Conservation (phyloP, 2,888 invertebrate species). For the Euproctis similis region DNA sequence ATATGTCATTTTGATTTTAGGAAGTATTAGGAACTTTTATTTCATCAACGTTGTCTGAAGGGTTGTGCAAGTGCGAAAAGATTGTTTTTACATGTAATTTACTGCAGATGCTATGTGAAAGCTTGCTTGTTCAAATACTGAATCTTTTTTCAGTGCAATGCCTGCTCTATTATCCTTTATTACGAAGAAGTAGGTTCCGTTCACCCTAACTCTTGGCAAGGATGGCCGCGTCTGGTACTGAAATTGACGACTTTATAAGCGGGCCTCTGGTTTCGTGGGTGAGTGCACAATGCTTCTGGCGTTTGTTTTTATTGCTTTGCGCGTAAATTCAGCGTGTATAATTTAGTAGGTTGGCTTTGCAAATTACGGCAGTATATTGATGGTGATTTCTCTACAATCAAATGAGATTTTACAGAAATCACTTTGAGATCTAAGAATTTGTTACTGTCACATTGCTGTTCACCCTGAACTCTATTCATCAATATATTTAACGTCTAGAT, state of each 20-base stretch:
- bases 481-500: too few species aligned
- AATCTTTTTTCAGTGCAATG: slow-evolving; percentile 52
- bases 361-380: too few species aligned
- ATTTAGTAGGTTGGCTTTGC: slow-evolving; percentile 12
- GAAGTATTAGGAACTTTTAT: too few species aligned
- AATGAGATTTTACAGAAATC: too few species aligned
- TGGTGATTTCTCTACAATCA: too few species aligned
- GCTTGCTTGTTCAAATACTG: slow-evolving; percentile 30
- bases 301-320: slow-evolving; percentile 42
- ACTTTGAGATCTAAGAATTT: too few species aligned
- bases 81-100: too few species aligned
- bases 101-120: slow-evolving; percentile 53
- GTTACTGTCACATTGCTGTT: too few species aligned
- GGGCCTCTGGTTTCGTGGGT: slow-evolving; percentile 92
- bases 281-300: slow-evolving; percentile 70
- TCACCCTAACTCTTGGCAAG: slow-evolving; percentile 58
- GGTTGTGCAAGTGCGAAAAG: too few species aligned
- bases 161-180: slow-evolving; percentile 38
- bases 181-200: slow-evolving; percentile 45
- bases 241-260: slow-evolving; percentile 88
- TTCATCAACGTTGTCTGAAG: too few species aligned
- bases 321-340: slow-evolving; percentile 48
- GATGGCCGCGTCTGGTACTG: slow-evolving; percentile 80
- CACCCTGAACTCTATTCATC: too few species aligned
- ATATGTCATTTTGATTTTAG: too few species aligned